Evolutionary conservation across 2,888 invertebrate species (phyloP).

Genomic region (Stenolophus ochropezus): DNA sequence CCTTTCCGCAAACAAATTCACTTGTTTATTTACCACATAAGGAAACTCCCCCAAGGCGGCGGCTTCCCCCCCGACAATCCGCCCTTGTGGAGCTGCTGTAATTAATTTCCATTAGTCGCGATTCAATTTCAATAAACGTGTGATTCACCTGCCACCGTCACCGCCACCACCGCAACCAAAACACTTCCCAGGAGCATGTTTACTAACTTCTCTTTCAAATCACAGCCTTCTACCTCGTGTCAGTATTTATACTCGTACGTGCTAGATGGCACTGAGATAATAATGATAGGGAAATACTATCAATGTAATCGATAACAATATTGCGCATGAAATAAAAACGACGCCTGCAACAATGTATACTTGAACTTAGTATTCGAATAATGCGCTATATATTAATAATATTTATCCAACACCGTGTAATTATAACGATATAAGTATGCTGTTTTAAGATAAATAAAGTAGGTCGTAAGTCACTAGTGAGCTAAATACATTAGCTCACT

Average conservation of each 20-base stretch:
- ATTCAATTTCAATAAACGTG: slow-evolving; percentile 18
- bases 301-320: too few species aligned
- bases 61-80: slow-evolving; percentile 63
- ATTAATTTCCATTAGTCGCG: slow-evolving; percentile 4
- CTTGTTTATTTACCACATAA: slow-evolving; percentile 62
- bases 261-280: neutral
- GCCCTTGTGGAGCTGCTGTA: slow-evolving; percentile 4
- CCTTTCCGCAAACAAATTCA: too few species aligned
- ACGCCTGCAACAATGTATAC: too few species aligned
- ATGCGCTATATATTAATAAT: too few species aligned
- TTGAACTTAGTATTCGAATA: too few species aligned
- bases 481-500: too few species aligned
- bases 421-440: too few species aligned
- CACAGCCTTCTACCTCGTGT: neutral
- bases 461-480: too few species aligned
- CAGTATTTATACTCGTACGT: neutral
- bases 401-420: too few species aligned
- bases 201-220: neutral
- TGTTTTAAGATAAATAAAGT: too few species aligned
- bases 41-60: slow-evolving; percentile 64
- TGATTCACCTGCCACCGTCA: neutral
- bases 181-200: neutral
- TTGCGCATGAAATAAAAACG: too few species aligned
- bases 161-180: neutral
- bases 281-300: too few species aligned